A percentile compares a stretch with the other conserved stretches of the same genome.
Evolutionary conservation across 2,888 invertebrate genomes (phyloP).

Genomic region (Clitarchus hookeri): DNA sequence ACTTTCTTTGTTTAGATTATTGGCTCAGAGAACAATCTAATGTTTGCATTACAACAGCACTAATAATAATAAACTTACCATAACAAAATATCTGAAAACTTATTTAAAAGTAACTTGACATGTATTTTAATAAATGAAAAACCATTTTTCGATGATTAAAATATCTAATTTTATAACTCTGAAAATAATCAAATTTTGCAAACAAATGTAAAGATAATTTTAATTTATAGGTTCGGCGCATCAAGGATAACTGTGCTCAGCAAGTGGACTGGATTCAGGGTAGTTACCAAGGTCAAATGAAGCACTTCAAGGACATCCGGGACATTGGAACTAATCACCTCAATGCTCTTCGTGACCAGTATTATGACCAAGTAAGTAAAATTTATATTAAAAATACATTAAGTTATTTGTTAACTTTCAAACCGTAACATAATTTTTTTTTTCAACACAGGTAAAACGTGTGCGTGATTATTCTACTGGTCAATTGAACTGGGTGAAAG

Average conservation of each 20-base stretch:
- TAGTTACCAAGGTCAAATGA: constrained; percentile 87
- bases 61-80: too few relatives aligned
- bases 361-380: constrained; percentile 80
- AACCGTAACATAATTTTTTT: constrained; percentile 33
- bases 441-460: constrained; percentile 73
- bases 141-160: too few relatives aligned
- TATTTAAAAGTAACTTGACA: too few relatives aligned
- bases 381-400: neutral
- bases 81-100: too few relatives aligned
- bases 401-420: neutral
- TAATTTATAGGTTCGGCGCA: constrained; percentile 74
- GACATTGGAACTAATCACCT: constrained; percentile 91
- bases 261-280: constrained; percentile 94
- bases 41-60: too few relatives aligned
- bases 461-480: constrained; percentile 90
- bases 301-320: constrained; percentile 82
- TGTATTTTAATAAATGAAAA: too few relatives aligned
- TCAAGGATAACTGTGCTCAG: constrained; percentile 90
- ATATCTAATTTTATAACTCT: too few relatives aligned
- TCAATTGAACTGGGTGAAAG: constrained; percentile 91
- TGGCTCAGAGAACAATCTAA: too few relatives aligned
- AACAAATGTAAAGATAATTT: too few relatives aligned
- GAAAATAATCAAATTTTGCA: too few relatives aligned
- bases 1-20: too few relatives aligned
- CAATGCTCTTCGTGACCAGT: constrained; percentile 85